Conservation (phyloP, 2,888 invertebrate species). For the Euphydryas editha region DNA sequence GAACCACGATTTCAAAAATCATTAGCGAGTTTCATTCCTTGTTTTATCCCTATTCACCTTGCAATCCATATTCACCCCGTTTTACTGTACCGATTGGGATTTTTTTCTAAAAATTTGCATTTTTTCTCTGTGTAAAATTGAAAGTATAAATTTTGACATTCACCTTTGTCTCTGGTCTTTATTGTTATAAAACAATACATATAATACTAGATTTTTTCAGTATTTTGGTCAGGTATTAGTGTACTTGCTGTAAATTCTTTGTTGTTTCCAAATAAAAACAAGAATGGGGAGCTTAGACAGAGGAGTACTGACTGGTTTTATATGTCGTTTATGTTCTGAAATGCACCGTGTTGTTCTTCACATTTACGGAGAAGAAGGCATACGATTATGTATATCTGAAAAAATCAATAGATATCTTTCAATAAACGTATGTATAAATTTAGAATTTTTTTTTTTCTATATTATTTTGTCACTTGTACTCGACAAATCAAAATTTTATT, state of each 20-base stretch:
- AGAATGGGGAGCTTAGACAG: constrained; percentile 92
- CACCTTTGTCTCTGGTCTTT: constrained; percentile 22
- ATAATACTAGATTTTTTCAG: constrained; percentile 2
- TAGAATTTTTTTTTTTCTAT: background rate
- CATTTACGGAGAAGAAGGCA: constrained; percentile 91
- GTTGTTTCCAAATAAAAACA: constrained; percentile 15
- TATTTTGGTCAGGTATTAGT: constrained; percentile 2
- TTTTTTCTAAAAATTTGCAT: background rate
- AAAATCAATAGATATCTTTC: constrained; percentile 92
- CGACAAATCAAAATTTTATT: background rate
- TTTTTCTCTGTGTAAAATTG: constrained; percentile 13
- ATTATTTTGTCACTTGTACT: background rate
- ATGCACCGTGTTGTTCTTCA: constrained; percentile 93
- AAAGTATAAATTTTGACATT: constrained; percentile 12
- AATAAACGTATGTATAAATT: constrained; percentile 86
- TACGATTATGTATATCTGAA: constrained; percentile 88
- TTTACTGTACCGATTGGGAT: background rate
- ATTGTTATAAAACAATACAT: constrained; percentile 27
- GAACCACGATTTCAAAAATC: background rate
- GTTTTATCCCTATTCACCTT: no score
- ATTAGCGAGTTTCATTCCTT: no score
- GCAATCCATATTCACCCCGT: no score
- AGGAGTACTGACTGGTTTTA: constrained; percentile 91
- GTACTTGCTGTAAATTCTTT: background rate
- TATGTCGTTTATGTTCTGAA: constrained; percentile 93